phyloP scores from a whole-genome alignment of 2,888 invertebrate genomes.

The Orthosia cruda region DNA sequence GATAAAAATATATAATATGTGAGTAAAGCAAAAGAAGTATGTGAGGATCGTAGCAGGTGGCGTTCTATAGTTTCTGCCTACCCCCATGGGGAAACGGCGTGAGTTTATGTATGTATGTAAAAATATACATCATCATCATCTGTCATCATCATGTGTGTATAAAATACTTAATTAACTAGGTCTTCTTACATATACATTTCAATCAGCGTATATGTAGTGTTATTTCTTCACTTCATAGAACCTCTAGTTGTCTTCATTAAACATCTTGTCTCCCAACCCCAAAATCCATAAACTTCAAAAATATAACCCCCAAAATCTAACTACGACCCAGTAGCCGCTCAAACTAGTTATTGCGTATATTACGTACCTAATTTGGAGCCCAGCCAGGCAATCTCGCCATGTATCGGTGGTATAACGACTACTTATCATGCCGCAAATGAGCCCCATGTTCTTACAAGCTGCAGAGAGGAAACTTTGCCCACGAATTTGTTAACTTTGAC shows the following conservation, averaged over 20 bases:
- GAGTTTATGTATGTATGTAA: no score
- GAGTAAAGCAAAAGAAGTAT: no score
- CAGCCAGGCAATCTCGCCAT: constrained; percentile 53
- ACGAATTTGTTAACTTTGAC: constrained; percentile 21
- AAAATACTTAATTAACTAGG: no score
- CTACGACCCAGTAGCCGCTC: background rate
- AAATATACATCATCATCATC: no score
- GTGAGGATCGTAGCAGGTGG: no score
- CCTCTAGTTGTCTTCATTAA: background rate
- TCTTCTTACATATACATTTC: no score
- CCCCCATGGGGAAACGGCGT: no score
- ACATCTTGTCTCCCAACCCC: background rate
- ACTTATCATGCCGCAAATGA: constrained; percentile 56
- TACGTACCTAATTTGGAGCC: constrained; percentile 57
- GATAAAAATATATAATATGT: no score
- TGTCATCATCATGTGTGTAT: no score
- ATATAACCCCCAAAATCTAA: background rate
- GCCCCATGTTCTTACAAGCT: constrained; percentile 43
- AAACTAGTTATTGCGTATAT: constrained; percentile 42
- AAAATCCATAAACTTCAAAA: background rate
- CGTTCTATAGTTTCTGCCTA: no score
- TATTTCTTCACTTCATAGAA: background rate
- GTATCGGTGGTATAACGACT: constrained; percentile 41
- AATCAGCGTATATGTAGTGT: no score
- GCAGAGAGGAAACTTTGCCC: constrained; percentile 38